Evolutionary conservation across 2,888 invertebrate genomes (phyloP), one percentile per base, ranked within the genome.

Genomic region (Folsomia candida): DNA sequence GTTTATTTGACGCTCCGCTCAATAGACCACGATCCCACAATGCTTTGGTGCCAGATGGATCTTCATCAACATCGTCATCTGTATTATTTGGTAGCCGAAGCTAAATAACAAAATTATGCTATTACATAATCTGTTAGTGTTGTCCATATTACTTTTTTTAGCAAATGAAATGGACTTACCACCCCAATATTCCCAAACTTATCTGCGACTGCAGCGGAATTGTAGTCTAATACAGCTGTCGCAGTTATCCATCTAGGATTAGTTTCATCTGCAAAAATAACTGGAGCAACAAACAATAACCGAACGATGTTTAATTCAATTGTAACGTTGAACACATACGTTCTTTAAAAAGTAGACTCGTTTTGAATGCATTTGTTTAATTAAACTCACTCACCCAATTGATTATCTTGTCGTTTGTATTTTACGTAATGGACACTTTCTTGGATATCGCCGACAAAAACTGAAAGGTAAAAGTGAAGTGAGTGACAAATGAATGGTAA

Each of bases 251-350:
- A 99, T 78, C 94, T 88, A 0, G 98, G 99, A 84, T 94, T 93
- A 0, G 97, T 97, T 82, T 99, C 99, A 83, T 99, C 99, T 1
- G 97, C 96, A 84, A 99, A 99, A 68, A 99, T 93, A 27, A 98
- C 95, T 72, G n/a, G n/a, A n/a, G n/a, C n/a, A n/a, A n/a, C n/a
- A n/a, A n/a, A n/a, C n/a, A n/a, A n/a, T n/a, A n/a, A n/a, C n/a
- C n/a, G n/a, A n/a, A n/a, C n/a, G n/a, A n/a, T n/a, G n/a, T n/a
- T n/a, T n/a, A n/a, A n/a, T n/a, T n/a, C n/a, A n/a, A n/a, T n/a
- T n/a, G n/a, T n/a, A n/a, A n/a, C n/a, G n/a, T n/a, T n/a, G n/a
- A n/a, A n/a, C n/a, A n/a, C n/a, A n/a, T n/a, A n/a, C n/a, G n/a
- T n/a, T n/a, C n/a, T n/a, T n/a, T n/a, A n/a, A n/a, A n/a, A n/a